Evolutionary conservation across 1,140 invertebrate genomes (phyloP).

Genomic region (Drosophila erecta): DNA sequence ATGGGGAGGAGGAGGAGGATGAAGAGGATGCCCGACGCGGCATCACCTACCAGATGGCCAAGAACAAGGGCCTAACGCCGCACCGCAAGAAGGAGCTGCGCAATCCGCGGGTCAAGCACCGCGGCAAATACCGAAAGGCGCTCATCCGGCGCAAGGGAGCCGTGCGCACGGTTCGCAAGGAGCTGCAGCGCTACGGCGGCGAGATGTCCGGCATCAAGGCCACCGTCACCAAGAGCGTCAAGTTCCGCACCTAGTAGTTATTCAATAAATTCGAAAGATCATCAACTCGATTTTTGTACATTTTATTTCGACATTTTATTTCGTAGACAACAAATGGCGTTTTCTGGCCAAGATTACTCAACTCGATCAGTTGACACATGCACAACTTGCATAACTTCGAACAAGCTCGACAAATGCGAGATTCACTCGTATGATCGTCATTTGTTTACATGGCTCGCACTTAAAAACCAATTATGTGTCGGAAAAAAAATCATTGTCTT

Average conservation of each 20-base stretch:
- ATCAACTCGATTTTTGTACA: conserved; percentile 11
- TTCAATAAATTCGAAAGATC: conserved; percentile 20
- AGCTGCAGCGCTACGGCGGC: conserved; percentile 92
- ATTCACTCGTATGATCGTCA: too few relatives aligned
- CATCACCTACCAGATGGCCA: conserved; percentile 96
- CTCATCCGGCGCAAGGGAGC: conserved; percentile 95
- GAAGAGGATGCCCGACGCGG: conserved; percentile 87
- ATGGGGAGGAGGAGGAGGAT: conserved; percentile 43
- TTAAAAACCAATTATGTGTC: background rate
- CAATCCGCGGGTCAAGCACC: conserved; percentile 97
- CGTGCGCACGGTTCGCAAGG: conserved; percentile 91
- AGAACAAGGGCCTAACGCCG: conserved; percentile 97
- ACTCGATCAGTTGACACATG: background rate
- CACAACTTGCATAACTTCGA: background rate
- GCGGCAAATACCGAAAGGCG: conserved; percentile 95
- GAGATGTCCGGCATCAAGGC: conserved; percentile 96
- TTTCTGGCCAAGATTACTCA: background rate
- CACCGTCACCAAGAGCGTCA: conserved; percentile 93
- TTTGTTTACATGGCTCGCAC: conserved; percentile 1
- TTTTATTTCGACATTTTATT: conserved; percentile 3
- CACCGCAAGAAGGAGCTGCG: conserved; percentile 94
- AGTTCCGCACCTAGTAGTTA: conserved; percentile 88
- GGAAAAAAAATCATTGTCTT: background rate
- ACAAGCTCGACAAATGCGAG: too few relatives aligned
- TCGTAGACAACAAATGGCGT: background rate